Percentiles rank a stretch among this genome's conserved stretches.
phyloP scores from a whole-genome alignment of 2,888 invertebrate species.

The Encarsia formosa region DNA sequence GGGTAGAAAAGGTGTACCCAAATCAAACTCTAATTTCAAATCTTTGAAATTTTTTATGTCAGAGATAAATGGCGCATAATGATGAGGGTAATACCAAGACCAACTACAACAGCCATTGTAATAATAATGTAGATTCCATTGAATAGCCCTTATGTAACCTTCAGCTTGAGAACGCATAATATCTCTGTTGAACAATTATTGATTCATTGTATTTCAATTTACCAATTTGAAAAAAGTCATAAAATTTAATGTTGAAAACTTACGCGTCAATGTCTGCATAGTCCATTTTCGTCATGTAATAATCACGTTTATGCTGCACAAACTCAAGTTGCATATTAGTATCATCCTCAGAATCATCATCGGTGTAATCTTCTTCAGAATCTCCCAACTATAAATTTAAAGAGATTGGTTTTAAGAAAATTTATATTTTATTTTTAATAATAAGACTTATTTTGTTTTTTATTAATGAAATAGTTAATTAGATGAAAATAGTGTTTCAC shows the following conservation, averaged over 20 bases:
- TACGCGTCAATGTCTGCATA: constrained; percentile 73
- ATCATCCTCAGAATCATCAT: constrained; percentile 35
- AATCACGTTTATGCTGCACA: constrained; percentile 78
- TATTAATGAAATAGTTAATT: too few species aligned
- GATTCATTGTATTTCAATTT: not conserved
- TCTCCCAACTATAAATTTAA: constrained; percentile 30
- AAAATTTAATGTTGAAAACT: constrained; percentile 41
- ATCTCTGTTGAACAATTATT: constrained; percentile 56
- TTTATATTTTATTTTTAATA: not conserved
- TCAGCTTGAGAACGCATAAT: constrained; percentile 78
- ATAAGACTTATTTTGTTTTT: too few species aligned
- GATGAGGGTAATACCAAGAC: constrained; percentile 98
- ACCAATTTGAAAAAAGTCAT: not conserved
- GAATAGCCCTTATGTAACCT: constrained; percentile 87
- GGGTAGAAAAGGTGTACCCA: constrained; percentile 85
- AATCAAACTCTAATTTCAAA: constrained; percentile 74
- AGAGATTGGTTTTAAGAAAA: too few species aligned
- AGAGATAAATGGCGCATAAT: constrained; percentile 95
- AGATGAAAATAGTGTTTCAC: constrained; percentile 6
- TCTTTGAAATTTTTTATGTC: constrained; percentile 81
- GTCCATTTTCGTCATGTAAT: constrained; percentile 87
- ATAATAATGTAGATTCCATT: constrained; percentile 96
- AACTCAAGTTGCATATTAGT: constrained; percentile 68
- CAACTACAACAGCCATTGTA: constrained; percentile 95
- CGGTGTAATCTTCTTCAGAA: constrained; percentile 41